Conservation (phyloP, 2,113 vertebrate genomes). For the Cochlearius cochlearius region DNA sequence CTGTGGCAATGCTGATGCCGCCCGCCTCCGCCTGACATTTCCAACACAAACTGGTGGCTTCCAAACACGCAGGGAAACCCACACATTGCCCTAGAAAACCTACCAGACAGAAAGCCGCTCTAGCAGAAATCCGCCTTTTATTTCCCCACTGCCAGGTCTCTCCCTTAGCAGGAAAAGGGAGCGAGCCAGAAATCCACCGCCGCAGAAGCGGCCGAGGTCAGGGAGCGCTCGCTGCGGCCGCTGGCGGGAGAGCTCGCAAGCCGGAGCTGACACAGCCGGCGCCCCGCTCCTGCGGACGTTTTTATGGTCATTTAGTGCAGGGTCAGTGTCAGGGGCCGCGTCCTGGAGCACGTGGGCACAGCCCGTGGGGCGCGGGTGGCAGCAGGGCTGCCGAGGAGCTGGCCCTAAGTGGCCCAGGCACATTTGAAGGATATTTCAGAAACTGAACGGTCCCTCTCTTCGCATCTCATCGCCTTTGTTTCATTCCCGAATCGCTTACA, state of each 20-base stretch:
- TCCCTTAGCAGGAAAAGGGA: background rate
- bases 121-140: background rate
- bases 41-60: background rate
- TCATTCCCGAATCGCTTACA: constrained; percentile 43
- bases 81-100: background rate
- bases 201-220: accelerated
- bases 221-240: accelerated
- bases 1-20: background rate
- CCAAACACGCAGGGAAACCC: background rate
- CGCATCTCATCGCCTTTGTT: constrained; percentile 52
- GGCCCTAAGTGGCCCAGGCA: background rate
- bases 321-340: background rate
- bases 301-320: background rate
- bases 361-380: background rate
- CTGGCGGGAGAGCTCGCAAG: background rate
- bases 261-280: too few species aligned
- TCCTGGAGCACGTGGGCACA: background rate
- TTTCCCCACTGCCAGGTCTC: background rate
- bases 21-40: background rate
- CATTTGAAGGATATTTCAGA: background rate
- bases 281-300: background rate
- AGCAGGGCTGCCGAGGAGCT: background rate
- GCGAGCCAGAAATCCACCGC: accelerated
- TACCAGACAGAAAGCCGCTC: background rate
- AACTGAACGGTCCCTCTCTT: background rate